phyloP scores from a whole-genome alignment of 1,140 invertebrate genomes.

The Bombyx mandarina region DNA sequence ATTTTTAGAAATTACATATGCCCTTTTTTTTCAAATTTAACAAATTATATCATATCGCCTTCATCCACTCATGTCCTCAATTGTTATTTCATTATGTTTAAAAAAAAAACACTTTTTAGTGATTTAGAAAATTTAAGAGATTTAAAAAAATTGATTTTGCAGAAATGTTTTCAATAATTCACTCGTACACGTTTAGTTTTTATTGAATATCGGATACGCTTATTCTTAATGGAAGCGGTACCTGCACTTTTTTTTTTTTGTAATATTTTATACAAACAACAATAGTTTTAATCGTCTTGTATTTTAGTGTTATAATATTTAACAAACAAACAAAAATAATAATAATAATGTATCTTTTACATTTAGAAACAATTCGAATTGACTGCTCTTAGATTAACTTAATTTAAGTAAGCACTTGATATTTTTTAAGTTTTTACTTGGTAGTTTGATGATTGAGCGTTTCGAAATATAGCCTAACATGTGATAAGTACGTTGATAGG shows the following conservation, averaged over 20 bases:
- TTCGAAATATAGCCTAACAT: slow-evolving; percentile 6
- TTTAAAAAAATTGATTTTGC: no score
- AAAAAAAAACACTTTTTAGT: no score
- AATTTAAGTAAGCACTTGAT: slow-evolving; percentile 52
- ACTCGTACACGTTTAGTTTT: slow-evolving; percentile 17
- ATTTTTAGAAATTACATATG: no score
- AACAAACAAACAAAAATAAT: slow-evolving; percentile 49
- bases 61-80: no score
- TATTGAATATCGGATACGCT: slow-evolving; percentile 45
- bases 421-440: neutral
- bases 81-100: no score
- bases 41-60: no score
- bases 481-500: slow-evolving; percentile 6
- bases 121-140: no score
- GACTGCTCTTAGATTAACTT: slow-evolving; percentile 61
- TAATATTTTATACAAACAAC: slow-evolving; percentile 55
- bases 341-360: slow-evolving; percentile 43
- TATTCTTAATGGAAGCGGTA: slow-evolving; percentile 54
- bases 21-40: no score
- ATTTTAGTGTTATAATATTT: slow-evolving; percentile 32
- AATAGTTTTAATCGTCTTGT: slow-evolving; percentile 39
- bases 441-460: neutral
- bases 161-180: slow-evolving; percentile 1
- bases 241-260: slow-evolving; percentile 50
- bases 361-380: slow-evolving; percentile 57